Conservation (phyloP, 2,113 vertebrate genomes). For the Columba livia region DNA sequence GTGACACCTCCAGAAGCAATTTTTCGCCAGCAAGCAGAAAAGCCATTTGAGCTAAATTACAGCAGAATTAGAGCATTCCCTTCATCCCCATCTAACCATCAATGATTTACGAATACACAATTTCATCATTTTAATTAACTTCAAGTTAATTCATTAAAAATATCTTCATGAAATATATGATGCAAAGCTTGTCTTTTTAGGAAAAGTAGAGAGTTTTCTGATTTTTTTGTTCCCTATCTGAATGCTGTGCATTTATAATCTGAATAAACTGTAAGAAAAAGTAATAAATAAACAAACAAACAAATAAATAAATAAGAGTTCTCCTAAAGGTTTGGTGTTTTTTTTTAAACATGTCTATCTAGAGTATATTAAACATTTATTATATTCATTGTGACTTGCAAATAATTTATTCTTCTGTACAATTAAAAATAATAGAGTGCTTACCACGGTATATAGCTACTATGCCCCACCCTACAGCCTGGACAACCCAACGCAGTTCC, state of each 20-base stretch:
- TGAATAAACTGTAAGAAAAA: background rate
- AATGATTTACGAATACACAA: background rate
- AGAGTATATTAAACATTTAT: background rate
- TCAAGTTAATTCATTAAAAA: background rate
- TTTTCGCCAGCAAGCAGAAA: background rate
- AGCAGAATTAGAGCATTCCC: background rate
- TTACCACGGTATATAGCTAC: background rate
- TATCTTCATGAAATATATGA: background rate
- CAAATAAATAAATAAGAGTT: background rate
- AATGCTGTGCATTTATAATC: background rate
- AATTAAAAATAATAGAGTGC: background rate
- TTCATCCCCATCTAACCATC: background rate
- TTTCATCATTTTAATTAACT: background rate
- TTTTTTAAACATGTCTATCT: background rate
- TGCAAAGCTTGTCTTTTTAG: background rate
- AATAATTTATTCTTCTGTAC: background rate
- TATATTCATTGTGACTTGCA: accelerated
- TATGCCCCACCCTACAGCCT: background rate
- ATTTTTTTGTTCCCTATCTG: background rate
- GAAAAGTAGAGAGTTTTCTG: background rate
- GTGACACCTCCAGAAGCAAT: background rate
- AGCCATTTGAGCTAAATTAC: background rate
- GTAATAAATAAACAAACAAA: background rate
- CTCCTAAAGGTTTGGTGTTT: background rate
- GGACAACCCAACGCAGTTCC: background rate